Conservation (phyloP, 2,113 vertebrate genomes). For the Zonotrichia leucophrys region DNA sequence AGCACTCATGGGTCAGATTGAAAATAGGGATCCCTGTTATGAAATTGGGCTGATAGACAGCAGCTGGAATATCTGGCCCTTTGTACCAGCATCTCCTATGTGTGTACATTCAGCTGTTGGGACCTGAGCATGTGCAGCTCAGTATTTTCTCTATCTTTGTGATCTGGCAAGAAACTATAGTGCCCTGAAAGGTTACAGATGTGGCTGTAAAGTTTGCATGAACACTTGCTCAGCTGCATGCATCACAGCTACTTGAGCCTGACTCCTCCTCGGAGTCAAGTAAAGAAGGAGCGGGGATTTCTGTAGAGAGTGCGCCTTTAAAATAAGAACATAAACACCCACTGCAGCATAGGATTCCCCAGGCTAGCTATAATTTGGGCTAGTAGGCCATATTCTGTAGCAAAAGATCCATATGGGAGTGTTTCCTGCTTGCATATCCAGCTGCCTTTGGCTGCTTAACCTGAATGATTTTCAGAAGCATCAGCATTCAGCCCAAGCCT, state of each 20-base stretch:
- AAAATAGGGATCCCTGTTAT: background rate
- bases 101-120: background rate
- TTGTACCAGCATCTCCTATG: accelerated
- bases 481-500: background rate
- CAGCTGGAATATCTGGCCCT: background rate
- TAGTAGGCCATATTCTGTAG: background rate
- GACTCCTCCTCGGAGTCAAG: background rate
- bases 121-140: background rate
- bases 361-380: background rate
- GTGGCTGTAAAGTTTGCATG: background rate
- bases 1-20: background rate
- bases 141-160: background rate
- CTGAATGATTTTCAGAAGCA: background rate
- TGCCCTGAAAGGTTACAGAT: conserved; percentile 26
- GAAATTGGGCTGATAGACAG: background rate
- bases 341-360: background rate
- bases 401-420: background rate
- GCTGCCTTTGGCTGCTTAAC: background rate
- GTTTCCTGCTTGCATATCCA: background rate
- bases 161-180: background rate
- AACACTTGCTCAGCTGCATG: background rate
- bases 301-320: background rate
- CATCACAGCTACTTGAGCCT: background rate
- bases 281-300: background rate
- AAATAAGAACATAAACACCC: background rate